These are phyloP conservation scores for Itoplectis maculator DNA, from an alignment of 2,888 invertebrate species.

Conservation along the genomic window DNA sequence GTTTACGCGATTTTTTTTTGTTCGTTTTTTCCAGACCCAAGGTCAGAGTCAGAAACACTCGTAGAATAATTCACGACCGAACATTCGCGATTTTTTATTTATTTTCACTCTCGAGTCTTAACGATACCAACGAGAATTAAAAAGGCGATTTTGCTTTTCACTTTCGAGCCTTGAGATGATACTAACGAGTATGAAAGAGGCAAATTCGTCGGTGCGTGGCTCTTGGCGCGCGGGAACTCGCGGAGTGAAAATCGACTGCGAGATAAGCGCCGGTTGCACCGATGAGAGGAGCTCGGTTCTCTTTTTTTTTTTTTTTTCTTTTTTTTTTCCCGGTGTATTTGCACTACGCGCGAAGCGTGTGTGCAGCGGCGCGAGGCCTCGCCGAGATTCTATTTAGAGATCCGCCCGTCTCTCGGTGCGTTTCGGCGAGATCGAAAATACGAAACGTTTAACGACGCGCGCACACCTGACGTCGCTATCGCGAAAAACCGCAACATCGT, in stretches of 20 bases:
- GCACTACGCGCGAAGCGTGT: constrained; percentile 21
- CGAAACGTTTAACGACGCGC: constrained; percentile 24
- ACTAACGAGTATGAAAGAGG: no score
- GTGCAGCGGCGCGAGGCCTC: constrained; percentile 62
- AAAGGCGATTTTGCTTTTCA: no score
- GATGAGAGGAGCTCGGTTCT: constrained; percentile 13
- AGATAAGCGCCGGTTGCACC: constrained; percentile 22
- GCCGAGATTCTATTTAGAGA: constrained; percentile 65
- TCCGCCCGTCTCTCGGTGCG: constrained; percentile 49
- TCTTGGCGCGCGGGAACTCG: constrained; percentile 9
- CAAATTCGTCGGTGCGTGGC: constrained; percentile 24
- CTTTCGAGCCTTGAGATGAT: no score
- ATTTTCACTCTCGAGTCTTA: constrained; percentile 45
- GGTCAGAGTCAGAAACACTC: no score
- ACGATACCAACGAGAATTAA: neutral
- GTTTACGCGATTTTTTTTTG: constrained; percentile 10
- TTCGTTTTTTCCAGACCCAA: no score
- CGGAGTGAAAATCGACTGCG: constrained; percentile 36
- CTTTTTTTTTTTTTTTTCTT: constrained; percentile 48
- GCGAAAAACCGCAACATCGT: constrained; percentile 23
- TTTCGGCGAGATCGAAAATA: constrained; percentile 53
- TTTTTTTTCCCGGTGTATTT: constrained; percentile 40
- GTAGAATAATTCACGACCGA: no score
- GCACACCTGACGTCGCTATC: constrained; percentile 12
- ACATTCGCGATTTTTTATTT: no score